Evolutionary conservation across 2,113 vertebrate species (phyloP), one percentile per base, ranked within the genome.

Genomic region (Caretta caretta): DNA sequence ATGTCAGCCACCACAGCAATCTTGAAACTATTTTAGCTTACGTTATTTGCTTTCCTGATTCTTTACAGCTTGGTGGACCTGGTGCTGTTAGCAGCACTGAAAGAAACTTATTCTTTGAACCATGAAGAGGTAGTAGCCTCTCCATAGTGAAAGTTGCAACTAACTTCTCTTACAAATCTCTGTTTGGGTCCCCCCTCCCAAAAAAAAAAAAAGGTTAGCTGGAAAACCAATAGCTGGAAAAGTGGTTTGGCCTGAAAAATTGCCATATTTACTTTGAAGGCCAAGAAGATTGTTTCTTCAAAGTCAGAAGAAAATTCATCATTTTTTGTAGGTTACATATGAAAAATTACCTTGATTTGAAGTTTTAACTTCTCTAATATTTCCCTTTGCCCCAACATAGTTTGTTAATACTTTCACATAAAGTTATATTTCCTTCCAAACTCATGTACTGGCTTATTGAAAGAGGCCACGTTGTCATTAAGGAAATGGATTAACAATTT

Each of bases 381-480:
- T 93, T 94, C 94, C 83, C 93, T 92, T 86, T 84, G 35, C 94
- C 76, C 69, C 87, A 94, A 96, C 57, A 84, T 83, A 87, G 88
- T 46, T 1, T 65, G 92, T 22, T 56, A 56, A 56, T 56, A 62
- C 59, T 93, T 97, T 93, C 93, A 42, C 54, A 56, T 56, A 56
- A 56, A 93, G 86, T 95, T 96, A 94, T 76, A 50, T 93, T 96
- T 94, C 87, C 90, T 96, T 93, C 96, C 85, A 94, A 95, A 79
- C 95, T 42, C 93, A 96, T 88, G 87, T 92, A 93, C 80, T 0
- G 2, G 92, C 91, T 80, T 76, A 86, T 46, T 86, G 83, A 92
- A 96, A 94, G 87, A 86, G 76, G 90, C 69, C 92, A 86, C 25
- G 54, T 22, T 56, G 54, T 56, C 20, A 56, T 56, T 56, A 56